Evolutionary conservation across 23 tunicate species (phyloP), one percentile per base, ranked within the genome.

Genomic region (Phallusia fumigata): DNA sequence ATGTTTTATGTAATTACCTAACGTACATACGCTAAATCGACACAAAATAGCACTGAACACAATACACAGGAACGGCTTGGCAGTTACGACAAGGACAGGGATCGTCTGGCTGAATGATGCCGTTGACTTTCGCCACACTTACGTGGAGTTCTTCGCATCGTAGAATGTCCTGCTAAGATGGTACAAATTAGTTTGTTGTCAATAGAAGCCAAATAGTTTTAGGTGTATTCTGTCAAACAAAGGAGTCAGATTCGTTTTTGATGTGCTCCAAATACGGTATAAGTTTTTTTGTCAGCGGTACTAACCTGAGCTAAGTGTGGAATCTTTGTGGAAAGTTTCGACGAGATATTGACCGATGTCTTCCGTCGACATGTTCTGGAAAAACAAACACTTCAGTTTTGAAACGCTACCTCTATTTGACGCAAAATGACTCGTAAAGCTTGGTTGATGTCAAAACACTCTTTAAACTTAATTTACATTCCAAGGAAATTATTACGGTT

Each of bases 341-440:
- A 58, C 69, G 16, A 58, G 69, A 58, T 58, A 58, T 21, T 58
- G 28, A 19, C 78, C 78, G 13, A 74, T 74, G 12, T 74, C 78
- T 5, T 74, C 35, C 10, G 40, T 21, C 19, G 78, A 74, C 78
- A 74, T 33, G 31, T 74, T 74, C 78, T 74, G 45, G 6, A 40
- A 40, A 40, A 40, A 40, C 47, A 40, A 40, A 40, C 47, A 40
- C 5, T 3, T n/a, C n/a, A n/a, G n/a, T n/a, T n/a, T n/a, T n/a
- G n/a, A n/a, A n/a, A n/a, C n/a, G n/a, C n/a, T n/a, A n/a, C n/a
- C n/a, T n/a, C n/a, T n/a, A n/a, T n/a, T n/a, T n/a, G n/a, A n/a
- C n/a, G n/a, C n/a, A n/a, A n/a, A n/a, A n/a, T n/a, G n/a, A n/a
- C n/a, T n/a, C n/a, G n/a, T n/a, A n/a, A n/a, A n/a, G n/a, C n/a